These are phyloP conservation scores for Girardinus metallicus DNA, from an alignment of 2,797 vertebrate genomes.

Conservation along the genomic window DNA sequence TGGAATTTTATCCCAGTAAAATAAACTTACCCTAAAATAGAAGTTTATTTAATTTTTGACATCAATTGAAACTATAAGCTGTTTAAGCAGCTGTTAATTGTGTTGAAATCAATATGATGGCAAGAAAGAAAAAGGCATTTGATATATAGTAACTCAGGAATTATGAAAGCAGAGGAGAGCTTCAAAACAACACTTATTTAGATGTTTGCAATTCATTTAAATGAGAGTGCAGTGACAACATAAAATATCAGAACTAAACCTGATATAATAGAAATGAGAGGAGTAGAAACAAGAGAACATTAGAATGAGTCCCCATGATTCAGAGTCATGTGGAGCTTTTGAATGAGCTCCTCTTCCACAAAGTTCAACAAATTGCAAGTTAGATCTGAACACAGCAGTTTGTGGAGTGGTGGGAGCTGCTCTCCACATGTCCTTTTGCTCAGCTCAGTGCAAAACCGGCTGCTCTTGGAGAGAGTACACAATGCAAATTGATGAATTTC, in stretches of 20 bases:
- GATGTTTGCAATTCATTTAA: background rate
- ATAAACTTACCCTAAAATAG: too few species aligned
- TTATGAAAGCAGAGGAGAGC: background rate
- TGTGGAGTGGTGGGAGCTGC: background rate
- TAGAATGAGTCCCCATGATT: background rate
- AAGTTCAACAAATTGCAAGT: background rate
- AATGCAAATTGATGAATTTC: background rate
- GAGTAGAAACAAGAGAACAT: background rate
- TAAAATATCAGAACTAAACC: background rate
- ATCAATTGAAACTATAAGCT: too few species aligned
- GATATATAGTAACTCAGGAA: background rate
- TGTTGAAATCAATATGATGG: too few species aligned
- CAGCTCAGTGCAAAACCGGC: background rate
- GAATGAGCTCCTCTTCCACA: background rate
- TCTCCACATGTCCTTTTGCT: background rate
- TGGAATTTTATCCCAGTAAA: too few species aligned
- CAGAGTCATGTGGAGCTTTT: background rate
- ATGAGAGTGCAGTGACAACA: background rate
- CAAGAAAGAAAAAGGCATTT: too few species aligned
- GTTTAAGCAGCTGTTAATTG: too few species aligned
- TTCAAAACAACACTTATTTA: background rate
- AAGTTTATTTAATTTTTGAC: too few species aligned
- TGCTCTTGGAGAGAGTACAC: background rate
- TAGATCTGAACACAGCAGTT: background rate
- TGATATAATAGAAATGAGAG: background rate